Evolutionary conservation across 2,888 invertebrate species (phyloP), one percentile per base, ranked within the genome.

Genomic region (Harpalus rubripes): DNA sequence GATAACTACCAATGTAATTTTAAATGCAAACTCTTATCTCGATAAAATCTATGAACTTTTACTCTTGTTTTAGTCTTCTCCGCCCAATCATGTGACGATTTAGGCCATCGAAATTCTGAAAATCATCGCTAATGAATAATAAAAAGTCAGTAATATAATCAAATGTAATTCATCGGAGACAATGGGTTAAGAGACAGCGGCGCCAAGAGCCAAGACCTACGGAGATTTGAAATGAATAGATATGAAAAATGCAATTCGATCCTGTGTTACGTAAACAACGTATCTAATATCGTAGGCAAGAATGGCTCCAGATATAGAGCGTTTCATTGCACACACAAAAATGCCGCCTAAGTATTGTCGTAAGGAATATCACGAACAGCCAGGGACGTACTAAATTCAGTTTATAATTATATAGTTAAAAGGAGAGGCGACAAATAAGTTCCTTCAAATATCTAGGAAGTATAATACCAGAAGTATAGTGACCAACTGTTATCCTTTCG

Each of bases 231-330:
- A 63, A 22, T 68, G 39, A 68, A 68, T 68, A 74, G 44, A 74
- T 74, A 74, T 74, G 44, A 74, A 72, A 68, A 82, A 82, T 82
- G 82, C 72, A 68, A 56, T 82, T 82, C 32, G 82, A 82, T 72
- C 68, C 52, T 39, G 58, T 56, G 82, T 82, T 82, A 82, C 68
- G 68, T 72, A 82, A 74, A 3, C 44, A 56, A 39, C 39, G 68
- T 68, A 68, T 68, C 68, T 7, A n/a, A 32, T 39, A 68, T n/a
- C 68, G 68, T 68, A 68, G 68, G 68, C 68, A 32, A 68, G 32
- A 63, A 39, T 15, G 39, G 39, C 39, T 68, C 72, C 52, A 74
- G 72, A 74, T 74, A 74, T 74, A 74, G 72, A 74, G 72, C 72
- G 72, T 44, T 74, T 10, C 41, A 68, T 39, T 68, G 44, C 12